Evolutionary conservation across 2,888 invertebrate species (phyloP).

Genomic region (Eupithecia abbreviata): DNA sequence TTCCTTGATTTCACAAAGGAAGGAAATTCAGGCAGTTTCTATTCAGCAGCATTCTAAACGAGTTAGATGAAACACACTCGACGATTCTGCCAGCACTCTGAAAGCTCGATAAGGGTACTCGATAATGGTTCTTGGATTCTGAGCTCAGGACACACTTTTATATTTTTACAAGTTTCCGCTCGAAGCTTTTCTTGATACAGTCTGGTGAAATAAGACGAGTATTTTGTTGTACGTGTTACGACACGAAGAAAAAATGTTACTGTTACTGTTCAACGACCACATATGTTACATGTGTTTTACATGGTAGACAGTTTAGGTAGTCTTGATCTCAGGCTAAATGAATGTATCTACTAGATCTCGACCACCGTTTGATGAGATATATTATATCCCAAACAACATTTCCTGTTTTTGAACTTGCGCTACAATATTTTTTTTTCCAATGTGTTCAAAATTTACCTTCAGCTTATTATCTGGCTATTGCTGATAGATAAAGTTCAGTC

Average conservation of each 20-base stretch:
- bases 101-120: slow-evolving; percentile 63
- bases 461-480: not conserved
- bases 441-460: not conserved
- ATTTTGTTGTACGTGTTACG: not conserved
- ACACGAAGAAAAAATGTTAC: not conserved
- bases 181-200: not conserved
- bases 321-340: not conserved
- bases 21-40: slow-evolving; percentile 15
- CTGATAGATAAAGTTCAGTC: not conserved
- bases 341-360: not conserved
- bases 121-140: slow-evolving; percentile 59
- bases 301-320: not conserved
- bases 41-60: slow-evolving; percentile 48
- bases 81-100: slow-evolving; percentile 56
- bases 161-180: slow-evolving; percentile 10
- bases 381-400: not conserved
- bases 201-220: not conserved
- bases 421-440: not conserved
- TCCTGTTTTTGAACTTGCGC: not conserved
- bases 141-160: slow-evolving; percentile 22
- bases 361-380: not conserved
- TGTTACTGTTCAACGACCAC: not conserved
- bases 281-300: not conserved
- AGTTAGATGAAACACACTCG: slow-evolving; percentile 51
- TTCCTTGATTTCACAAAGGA: slow-evolving; percentile 14